Conservation (phyloP, 2,113 vertebrate species). For the Hippocampus barbouri region DNA sequence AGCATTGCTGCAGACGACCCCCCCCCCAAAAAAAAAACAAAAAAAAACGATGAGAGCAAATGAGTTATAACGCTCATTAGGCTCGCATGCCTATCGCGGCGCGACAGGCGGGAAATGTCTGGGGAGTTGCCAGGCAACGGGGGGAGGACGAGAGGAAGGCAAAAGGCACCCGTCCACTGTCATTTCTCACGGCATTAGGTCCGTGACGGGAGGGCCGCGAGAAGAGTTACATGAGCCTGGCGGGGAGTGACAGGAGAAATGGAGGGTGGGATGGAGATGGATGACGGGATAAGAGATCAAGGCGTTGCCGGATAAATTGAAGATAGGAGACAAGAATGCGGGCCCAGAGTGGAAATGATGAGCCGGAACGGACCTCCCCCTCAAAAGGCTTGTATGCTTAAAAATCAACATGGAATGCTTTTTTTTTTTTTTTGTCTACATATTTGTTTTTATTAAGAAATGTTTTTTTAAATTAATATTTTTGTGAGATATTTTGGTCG, state of each 20-base stretch:
- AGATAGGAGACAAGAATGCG: not conserved
- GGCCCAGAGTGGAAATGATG: not conserved
- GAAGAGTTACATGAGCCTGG: constrained; percentile 18
- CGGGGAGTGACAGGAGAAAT: constrained; percentile 7
- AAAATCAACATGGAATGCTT: too few relatives aligned
- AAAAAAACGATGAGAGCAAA: constrained; percentile 59
- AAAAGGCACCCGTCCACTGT: constrained; percentile 54
- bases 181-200: constrained; percentile 72
- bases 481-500: too few relatives aligned
- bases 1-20: constrained; percentile 26
- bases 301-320: not conserved
- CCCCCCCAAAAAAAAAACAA: constrained; percentile 26
- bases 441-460: too few relatives aligned
- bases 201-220: constrained; percentile 41
- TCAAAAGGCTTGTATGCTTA: not conserved
- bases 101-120: constrained; percentile 55
- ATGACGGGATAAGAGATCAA: not conserved
- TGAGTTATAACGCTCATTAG: constrained; percentile 58
- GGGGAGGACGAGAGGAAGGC: constrained; percentile 45
- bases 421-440: too few relatives aligned
- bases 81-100: constrained; percentile 45
- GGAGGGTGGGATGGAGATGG: constrained; percentile 1
- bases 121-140: constrained; percentile 72
- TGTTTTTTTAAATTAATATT: too few relatives aligned
- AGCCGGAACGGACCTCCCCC: not conserved